Evolutionary conservation across 2,888 invertebrate genomes (phyloP), one percentile per base, ranked within the genome.

Genomic region (Coleophora flavipennella): DNA sequence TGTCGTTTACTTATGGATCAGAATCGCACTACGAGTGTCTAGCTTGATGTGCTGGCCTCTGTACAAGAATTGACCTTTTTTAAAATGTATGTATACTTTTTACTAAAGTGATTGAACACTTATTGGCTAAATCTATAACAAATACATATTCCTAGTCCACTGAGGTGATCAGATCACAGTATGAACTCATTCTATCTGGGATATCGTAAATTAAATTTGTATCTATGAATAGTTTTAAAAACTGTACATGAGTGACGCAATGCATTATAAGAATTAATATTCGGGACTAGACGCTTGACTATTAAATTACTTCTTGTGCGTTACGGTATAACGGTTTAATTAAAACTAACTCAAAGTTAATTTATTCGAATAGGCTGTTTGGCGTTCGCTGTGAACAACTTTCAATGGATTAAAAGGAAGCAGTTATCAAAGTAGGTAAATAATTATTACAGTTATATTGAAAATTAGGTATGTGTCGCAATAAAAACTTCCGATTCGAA

Each of bases 121-220:
- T 83, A 84, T 67, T 68, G 81, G 81, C 81, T 83, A 83, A 74
- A 76, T 71, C 78, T 81, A 83, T 81, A 80, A 83, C 81, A 83
- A 74, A 75, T 64, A 20, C 20, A 20, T 20, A 20, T 6, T 20
- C 20, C 6, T 20, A 76, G 73, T 75, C 70, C 77, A 74, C 74
- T 79, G 83, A 83, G 81, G 81, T 83, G 78, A 73, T 77, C 60
- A 75, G n/a, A n/a, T 69, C 60, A 75, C 69, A 75, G 62, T 70
- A 69, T 67, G 65, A 71, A 74, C 62, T 62, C 60, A n/a, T 20
- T 20, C 20, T 20, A 4, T 20, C 20, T 20, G 20, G 20, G 20
- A 6, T 20, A n/a, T n/a, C n/a, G 20, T 20, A 20, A 20, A 20
- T 20, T 20, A 20, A 20, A 3, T 20, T 6, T 20, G 20, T 20